Conservation (phyloP, 2,797 vertebrate genomes). For the Molossus molossus region DNA sequence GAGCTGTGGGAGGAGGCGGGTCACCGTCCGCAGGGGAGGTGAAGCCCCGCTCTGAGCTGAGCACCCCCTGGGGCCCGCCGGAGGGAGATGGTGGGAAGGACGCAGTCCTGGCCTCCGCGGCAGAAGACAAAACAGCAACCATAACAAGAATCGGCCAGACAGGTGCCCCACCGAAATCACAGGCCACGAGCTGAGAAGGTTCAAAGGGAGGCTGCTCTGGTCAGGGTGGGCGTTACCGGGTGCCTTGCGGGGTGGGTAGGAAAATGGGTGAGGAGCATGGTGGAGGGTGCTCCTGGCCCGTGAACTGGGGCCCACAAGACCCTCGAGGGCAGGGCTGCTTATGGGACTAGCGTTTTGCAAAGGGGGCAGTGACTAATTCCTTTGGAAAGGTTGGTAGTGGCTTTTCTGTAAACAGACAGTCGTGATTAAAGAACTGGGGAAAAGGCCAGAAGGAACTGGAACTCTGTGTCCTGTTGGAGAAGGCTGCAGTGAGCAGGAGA, state of each 20-base stretch:
- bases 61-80: rapidly evolving
- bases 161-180: background rate
- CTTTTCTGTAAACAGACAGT: slow-evolving; percentile 63
- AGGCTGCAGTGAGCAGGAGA: slow-evolving; percentile 31
- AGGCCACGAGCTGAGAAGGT: background rate
- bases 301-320: background rate
- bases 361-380: background rate
- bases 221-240: rapidly evolving
- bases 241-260: too few species aligned
- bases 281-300: background rate
- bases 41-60: too few species aligned
- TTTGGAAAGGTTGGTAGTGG: slow-evolving; percentile 22
- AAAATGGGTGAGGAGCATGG: background rate
- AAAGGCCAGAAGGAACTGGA: slow-evolving; percentile 65
- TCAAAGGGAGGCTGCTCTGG: background rate
- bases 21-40: rapidly evolving
- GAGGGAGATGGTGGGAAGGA: background rate
- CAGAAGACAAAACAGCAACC: background rate
- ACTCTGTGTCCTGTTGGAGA: slow-evolving; percentile 56
- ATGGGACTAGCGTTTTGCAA: background rate
- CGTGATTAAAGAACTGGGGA: slow-evolving; percentile 52
- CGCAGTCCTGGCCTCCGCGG: background rate
- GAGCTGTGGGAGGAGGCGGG: background rate
- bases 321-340: too few species aligned
- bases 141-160: too few species aligned